These are phyloP conservation scores for Chrysocyon brachyurus DNA, from an alignment of 2,797 vertebrate species.

Conservation along the genomic window DNA sequence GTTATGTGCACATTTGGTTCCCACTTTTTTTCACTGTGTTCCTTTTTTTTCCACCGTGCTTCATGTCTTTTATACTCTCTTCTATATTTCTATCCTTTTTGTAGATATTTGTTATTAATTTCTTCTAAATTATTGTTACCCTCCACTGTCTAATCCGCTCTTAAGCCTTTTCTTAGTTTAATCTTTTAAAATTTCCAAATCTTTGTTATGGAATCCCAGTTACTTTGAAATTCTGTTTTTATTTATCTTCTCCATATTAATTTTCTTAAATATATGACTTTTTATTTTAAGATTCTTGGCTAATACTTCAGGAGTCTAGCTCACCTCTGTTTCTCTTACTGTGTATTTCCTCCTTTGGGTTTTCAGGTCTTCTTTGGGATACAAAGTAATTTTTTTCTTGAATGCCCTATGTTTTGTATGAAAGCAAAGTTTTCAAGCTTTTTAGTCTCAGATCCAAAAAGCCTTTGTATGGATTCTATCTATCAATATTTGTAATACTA, in stretches of 20 bases:
- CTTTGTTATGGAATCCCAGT: not conserved
- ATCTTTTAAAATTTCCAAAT: not conserved
- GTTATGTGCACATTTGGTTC: not conserved
- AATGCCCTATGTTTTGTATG: not conserved
- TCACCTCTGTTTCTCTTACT: not conserved
- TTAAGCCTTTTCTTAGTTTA: not conserved
- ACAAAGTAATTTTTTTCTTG: not conserved
- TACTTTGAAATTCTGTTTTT: not conserved
- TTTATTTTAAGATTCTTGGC: not conserved
- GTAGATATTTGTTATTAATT: not conserved
- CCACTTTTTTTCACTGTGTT: not conserved
- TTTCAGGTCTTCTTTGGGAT: not conserved
- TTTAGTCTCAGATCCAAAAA: not conserved
- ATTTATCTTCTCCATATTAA: not conserved
- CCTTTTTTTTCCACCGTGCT: not conserved
- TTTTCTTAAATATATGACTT: not conserved
- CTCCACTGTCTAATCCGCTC: not conserved
- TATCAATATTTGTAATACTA: not conserved
- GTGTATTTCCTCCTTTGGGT: not conserved
- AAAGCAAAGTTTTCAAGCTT: not conserved
- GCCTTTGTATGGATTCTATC: not conserved
- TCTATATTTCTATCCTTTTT: not conserved
- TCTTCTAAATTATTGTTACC: not conserved
- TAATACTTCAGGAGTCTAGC: not conserved
- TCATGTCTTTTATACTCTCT: not conserved